phyloP scores from a whole-genome alignment of 2,888 invertebrate genomes.

The Tethea ocularis region DNA sequence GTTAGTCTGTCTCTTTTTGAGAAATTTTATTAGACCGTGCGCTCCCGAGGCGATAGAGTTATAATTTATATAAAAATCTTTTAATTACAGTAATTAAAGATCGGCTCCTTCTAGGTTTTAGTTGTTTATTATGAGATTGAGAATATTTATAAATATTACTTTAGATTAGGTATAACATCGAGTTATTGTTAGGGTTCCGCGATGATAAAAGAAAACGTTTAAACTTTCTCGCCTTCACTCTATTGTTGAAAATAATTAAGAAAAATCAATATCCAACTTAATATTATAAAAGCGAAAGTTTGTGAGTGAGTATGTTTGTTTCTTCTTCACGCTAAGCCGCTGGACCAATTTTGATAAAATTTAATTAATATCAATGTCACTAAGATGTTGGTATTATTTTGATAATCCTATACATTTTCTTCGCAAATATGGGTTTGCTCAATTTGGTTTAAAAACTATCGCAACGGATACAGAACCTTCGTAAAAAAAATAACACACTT shows the following conservation, averaged over 20 bases:
- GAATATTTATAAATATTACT: constrained; percentile 65
- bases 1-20: constrained; percentile 41
- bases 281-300: too few species aligned
- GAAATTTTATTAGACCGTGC: constrained; percentile 56
- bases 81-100: constrained; percentile 77
- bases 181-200: constrained; percentile 43
- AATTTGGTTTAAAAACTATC: too few species aligned
- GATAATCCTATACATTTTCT: too few species aligned
- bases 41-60: constrained; percentile 69
- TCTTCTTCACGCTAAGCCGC: too few species aligned
- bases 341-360: too few species aligned
- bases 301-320: too few species aligned
- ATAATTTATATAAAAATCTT: constrained; percentile 74
- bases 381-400: too few species aligned
- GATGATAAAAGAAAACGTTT: neutral
- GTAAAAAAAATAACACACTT: constrained; percentile 17
- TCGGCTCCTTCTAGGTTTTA: constrained; percentile 59
- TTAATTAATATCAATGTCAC: too few species aligned
- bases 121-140: constrained; percentile 62
- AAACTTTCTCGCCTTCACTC: neutral
- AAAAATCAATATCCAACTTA: too few species aligned
- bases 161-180: constrained; percentile 44
- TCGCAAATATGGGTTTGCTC: too few species aligned
- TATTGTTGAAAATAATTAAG: too few species aligned
- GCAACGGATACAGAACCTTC: constrained; percentile 37